These are phyloP conservation scores for Lutraria lutraria DNA, from an alignment of 2,888 invertebrate genomes.

Conservation along the genomic window DNA sequence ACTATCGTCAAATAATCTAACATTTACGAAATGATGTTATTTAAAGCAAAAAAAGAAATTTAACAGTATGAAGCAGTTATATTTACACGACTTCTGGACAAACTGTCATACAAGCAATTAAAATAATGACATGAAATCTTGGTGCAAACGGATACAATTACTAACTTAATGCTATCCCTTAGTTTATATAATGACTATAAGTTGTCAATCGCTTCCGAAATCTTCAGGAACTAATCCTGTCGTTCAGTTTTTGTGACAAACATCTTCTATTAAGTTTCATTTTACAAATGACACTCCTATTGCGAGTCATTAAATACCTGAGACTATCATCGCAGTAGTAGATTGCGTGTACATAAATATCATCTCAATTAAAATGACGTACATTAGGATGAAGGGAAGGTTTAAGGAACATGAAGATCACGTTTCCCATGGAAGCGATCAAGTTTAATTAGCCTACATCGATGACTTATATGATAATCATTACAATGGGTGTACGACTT, in stretches of 20 bases:
- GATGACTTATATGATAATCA: not conserved
- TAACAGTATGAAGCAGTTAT: too few relatives aligned
- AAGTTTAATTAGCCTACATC: not conserved
- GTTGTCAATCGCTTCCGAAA: not conserved
- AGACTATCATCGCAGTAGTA: not conserved
- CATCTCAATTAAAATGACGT: not conserved
- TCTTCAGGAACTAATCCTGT: not conserved
- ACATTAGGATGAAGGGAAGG: not conserved
- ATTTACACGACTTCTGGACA: not conserved
- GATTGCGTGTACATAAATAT: not conserved
- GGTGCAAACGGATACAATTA: too few relatives aligned
- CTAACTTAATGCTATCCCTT: too few relatives aligned
- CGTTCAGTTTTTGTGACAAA: not conserved
- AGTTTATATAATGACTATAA: not conserved
- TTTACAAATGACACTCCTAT: not conserved
- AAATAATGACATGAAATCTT: not conserved
- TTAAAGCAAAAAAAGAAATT: too few relatives aligned
- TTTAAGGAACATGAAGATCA: not conserved
- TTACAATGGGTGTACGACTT: too few relatives aligned
- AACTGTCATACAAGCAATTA: not conserved
- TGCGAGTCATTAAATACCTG: not conserved
- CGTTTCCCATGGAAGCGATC: not conserved
- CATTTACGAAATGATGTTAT: too few relatives aligned
- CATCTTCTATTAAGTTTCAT: not conserved
- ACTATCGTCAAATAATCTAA: too few relatives aligned